These are phyloP conservation scores for Metopolophium dirhodum DNA, from an alignment of 1,140 invertebrate species.

Conservation along the genomic window DNA sequence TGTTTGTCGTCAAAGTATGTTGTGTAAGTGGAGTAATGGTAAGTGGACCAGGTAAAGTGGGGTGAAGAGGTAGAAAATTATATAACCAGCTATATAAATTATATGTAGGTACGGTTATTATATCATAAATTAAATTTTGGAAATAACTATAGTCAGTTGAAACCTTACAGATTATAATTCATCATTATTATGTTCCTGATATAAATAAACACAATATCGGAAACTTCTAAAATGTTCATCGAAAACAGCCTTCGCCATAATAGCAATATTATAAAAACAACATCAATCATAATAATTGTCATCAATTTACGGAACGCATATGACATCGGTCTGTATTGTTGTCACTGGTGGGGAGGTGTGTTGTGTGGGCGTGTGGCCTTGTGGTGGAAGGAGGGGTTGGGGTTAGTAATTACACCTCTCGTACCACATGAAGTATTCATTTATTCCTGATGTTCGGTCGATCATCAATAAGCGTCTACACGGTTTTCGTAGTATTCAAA, in stretches of 20 bases:
- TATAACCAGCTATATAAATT: background rate
- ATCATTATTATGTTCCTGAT: background rate
- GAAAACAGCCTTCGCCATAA: background rate
- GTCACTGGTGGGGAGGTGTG: background rate
- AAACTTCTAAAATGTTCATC: background rate
- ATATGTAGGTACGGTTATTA: background rate
- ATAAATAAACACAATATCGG: background rate
- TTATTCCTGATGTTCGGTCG: background rate
- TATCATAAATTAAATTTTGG: background rate
- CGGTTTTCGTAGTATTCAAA: background rate
- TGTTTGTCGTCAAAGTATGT: background rate
- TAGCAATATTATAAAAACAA: background rate
- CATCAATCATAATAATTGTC: conserved; percentile 15
- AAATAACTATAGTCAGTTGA: background rate
- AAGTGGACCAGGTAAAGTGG: too few species aligned
- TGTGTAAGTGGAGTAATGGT: background rate
- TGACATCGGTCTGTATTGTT: background rate
- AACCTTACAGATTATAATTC: background rate
- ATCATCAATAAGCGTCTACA: background rate
- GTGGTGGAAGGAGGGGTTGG: too few species aligned
- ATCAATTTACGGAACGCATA: background rate
- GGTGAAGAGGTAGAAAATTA: background rate
- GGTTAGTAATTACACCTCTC: background rate
- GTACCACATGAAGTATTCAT: background rate
- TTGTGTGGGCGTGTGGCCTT: background rate